Evolutionary conservation across 2,888 invertebrate genomes (phyloP).

Genomic region (Urechis unicinctus): DNA sequence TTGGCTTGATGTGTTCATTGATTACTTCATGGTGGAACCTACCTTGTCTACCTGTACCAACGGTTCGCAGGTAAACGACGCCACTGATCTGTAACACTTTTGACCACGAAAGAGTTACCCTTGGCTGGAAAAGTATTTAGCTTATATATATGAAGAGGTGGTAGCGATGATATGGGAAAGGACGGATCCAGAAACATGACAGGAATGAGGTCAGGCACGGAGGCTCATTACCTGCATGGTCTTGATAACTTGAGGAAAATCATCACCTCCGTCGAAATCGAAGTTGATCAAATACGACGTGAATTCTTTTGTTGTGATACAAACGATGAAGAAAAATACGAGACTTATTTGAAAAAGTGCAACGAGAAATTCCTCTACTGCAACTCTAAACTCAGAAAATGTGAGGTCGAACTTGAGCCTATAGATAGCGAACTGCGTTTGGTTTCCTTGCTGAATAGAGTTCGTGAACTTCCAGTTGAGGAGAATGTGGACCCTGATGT

Average conservation of each 20-base stretch:
- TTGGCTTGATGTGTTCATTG: constrained; percentile 28
- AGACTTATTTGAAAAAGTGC: constrained; percentile 29
- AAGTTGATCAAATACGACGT: constrained; percentile 26
- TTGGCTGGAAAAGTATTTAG: neutral
- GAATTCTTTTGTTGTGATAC: constrained; percentile 29
- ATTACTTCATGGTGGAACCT: constrained; percentile 34
- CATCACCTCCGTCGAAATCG: constrained; percentile 29
- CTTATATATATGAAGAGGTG: neutral
- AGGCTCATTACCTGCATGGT: constrained; percentile 34
- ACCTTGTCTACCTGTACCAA: neutral
- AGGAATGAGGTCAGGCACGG: constrained; percentile 19
- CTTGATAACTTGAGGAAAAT: constrained; percentile 35
- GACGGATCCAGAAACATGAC: neutral
- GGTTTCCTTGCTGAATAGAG: constrained; percentile 31
- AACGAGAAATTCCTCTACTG: constrained; percentile 35
- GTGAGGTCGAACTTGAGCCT: constrained; percentile 28
- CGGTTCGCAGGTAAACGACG: too few relatives aligned
- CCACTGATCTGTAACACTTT: too few relatives aligned
- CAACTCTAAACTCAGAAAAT: constrained; percentile 31
- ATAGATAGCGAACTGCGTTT: constrained; percentile 27
- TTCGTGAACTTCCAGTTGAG: constrained; percentile 7
- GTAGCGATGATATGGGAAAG: neutral
- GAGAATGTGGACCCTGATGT: constrained; percentile 24
- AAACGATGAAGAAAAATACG: constrained; percentile 26
- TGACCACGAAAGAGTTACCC: too few relatives aligned